A percentile compares a stretch with the other conserved stretches of the same genome.
Evolutionary conservation across 2,797 vertebrate species (phyloP).

Genomic region (Cryptoprocta ferox): DNA sequence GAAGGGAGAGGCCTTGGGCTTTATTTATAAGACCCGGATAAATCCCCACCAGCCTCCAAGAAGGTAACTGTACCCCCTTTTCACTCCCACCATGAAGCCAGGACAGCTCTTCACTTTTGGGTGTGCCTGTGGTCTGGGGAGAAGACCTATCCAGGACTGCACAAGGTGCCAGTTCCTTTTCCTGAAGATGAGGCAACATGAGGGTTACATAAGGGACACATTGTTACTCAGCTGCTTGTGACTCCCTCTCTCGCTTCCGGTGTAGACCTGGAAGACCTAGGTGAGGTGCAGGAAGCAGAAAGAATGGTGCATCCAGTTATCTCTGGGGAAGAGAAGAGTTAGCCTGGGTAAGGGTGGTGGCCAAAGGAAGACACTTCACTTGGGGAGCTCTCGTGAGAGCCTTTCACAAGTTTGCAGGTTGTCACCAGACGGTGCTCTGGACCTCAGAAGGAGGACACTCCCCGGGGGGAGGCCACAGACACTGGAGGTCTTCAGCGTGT

Average conservation of each 20-base stretch:
- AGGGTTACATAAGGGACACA: not conserved
- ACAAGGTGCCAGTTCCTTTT: not conserved
- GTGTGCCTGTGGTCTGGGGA: not conserved
- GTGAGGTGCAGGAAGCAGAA: not conserved
- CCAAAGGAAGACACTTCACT: not conserved
- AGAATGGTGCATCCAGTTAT: not conserved
- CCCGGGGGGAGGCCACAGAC: rapidly evolving
- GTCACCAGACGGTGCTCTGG: not conserved
- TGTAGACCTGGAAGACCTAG: not conserved
- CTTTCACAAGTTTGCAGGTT: not conserved
- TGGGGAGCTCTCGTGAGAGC: not conserved
- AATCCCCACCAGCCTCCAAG: not conserved
- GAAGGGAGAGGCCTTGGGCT: not conserved
- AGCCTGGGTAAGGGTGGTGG: not conserved
- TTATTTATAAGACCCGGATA: not conserved
- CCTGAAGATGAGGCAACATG: rapidly evolving
- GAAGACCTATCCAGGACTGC: not conserved
- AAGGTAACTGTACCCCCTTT: not conserved
- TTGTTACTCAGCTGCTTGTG: not conserved
- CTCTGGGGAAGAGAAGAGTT: not conserved
- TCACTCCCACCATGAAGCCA: too few relatives aligned
- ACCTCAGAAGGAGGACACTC: not conserved
- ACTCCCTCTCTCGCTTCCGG: not conserved
- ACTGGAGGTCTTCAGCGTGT: not conserved
- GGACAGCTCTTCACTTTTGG: not conserved